Conservation (phyloP, 2,113 vertebrate genomes). For the Heliornis fulica region DNA sequence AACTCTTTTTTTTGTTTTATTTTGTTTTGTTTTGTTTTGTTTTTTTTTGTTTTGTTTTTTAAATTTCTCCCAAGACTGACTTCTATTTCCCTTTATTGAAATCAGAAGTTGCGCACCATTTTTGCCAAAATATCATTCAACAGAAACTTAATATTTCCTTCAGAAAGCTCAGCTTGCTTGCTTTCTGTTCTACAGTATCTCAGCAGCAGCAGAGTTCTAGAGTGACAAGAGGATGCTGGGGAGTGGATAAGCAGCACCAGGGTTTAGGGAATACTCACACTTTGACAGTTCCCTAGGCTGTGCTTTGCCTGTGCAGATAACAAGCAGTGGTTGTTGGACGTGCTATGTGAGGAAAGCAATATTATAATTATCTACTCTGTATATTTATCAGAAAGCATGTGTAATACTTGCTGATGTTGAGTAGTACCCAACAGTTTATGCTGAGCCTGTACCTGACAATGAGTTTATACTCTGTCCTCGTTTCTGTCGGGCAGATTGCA, state of each 20-base stretch:
- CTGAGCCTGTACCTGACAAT: background rate
- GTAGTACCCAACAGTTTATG: background rate
- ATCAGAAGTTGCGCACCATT: background rate
- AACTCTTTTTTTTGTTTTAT: background rate
- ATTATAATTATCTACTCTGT: background rate
- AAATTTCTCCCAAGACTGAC: accelerated
- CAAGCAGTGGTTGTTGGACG: background rate
- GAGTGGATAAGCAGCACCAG: accelerated
- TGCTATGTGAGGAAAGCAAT: background rate
- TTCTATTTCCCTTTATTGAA: background rate
- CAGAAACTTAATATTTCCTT: background rate
- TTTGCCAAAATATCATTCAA: background rate
- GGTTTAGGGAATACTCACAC: background rate
- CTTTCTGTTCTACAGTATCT: background rate
- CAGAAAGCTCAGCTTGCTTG: background rate
- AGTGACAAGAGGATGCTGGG: background rate
- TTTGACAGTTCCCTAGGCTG: background rate
- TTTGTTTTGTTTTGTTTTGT: no score
- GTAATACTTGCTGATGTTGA: background rate
- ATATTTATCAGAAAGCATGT: background rate
- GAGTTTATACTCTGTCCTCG: background rate
- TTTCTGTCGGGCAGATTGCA: background rate
- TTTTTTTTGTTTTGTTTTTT: no score
- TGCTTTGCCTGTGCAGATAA: background rate
- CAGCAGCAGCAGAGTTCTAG: background rate